Evolutionary conservation across 2,888 invertebrate species (phyloP).

Genomic region (Conomelus anceps): DNA sequence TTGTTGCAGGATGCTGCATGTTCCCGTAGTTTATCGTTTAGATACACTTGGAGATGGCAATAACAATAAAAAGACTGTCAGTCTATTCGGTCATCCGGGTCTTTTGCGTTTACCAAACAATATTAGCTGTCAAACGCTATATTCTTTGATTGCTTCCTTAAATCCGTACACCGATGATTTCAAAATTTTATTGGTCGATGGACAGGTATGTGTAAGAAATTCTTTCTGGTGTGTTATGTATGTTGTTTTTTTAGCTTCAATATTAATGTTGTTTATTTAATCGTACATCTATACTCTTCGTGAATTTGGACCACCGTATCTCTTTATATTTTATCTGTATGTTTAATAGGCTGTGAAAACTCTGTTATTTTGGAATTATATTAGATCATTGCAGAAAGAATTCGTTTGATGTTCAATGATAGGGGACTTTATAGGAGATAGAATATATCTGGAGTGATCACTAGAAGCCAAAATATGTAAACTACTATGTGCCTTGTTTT

Average conservation of each 20-base stretch:
- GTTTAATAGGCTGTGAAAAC: too few species aligned
- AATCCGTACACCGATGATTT: slow-evolving; percentile 46
- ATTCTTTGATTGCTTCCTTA: slow-evolving; percentile 45
- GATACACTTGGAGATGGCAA: slow-evolving; percentile 45
- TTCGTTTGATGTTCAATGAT: too few species aligned
- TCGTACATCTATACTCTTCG: too few species aligned
- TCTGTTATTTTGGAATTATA: too few species aligned
- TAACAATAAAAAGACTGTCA: slow-evolving; percentile 44
- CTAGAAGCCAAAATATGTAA: too few species aligned
- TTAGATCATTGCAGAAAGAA: too few species aligned
- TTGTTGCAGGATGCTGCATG: slow-evolving; percentile 45
- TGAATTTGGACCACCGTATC: too few species aligned
- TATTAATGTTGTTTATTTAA: not conserved
- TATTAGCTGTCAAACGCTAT: slow-evolving; percentile 46
- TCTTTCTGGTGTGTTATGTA: slow-evolving; percentile 1
- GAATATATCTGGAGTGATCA: too few species aligned
- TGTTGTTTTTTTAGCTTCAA: not conserved
- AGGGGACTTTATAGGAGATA: too few species aligned
- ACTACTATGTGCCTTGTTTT: too few species aligned
- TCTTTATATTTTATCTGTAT: too few species aligned
- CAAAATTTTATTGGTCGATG: slow-evolving; percentile 50
- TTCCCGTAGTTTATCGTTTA: slow-evolving; percentile 50
- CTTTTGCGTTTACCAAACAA: slow-evolving; percentile 50
- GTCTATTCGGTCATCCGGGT: slow-evolving; percentile 50
- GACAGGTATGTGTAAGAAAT: slow-evolving; percentile 44